Evolutionary conservation across 1,140 invertebrate species (phyloP).

Genomic region (Diprion similis): DNA sequence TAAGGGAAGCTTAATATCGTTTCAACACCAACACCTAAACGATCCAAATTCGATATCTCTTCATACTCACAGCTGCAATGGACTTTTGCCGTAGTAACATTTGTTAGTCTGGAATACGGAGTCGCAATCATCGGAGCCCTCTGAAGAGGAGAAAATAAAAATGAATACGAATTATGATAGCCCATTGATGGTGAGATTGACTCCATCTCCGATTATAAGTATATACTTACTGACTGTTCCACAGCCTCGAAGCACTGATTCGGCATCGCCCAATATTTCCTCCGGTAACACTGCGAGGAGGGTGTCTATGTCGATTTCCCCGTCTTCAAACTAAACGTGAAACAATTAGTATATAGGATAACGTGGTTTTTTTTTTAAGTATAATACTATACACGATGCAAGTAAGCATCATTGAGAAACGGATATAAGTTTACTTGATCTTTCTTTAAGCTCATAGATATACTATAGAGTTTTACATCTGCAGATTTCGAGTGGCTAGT

Average conservation of each 20-base stretch:
- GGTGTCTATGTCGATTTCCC: constrained; percentile 25
- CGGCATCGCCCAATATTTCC: constrained; percentile 8
- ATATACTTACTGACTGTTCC: constrained; percentile 23
- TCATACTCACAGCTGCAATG: not conserved
- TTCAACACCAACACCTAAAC: no score
- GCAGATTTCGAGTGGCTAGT: no score
- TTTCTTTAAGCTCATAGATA: no score
- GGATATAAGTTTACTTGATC: no score
- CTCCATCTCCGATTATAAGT: not conserved
- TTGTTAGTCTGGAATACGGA: constrained; percentile 21
- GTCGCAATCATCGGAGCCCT: constrained; percentile 20
- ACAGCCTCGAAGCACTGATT: constrained; percentile 8
- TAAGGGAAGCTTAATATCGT: no score
- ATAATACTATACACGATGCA: no score
- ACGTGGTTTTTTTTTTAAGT: no score
- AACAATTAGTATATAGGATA: no score
- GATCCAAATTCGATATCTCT: no score
- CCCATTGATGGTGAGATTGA: not conserved
- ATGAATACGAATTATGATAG: no score
- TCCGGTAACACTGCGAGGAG: constrained; percentile 23
- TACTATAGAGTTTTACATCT: no score
- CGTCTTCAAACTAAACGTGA: constrained; percentile 16
- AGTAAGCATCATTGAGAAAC: no score
- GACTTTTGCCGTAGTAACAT: constrained; percentile 18
- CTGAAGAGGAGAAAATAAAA: constrained; percentile 7